phyloP scores from a whole-genome alignment of 2,797 vertebrate species.

The Onychomys arenicola region DNA sequence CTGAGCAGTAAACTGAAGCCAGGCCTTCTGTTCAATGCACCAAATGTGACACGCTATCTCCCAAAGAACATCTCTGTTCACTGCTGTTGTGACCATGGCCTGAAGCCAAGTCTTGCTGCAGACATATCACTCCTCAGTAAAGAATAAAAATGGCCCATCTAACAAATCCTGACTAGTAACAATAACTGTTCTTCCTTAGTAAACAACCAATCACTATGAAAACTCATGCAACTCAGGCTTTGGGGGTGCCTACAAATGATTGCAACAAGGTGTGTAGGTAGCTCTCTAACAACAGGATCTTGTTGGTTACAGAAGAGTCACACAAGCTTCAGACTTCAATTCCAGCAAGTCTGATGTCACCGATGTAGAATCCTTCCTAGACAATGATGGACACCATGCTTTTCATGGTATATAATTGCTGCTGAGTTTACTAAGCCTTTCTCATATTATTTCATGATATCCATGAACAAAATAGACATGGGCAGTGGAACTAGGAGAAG shows the following conservation, averaged over 20 bases:
- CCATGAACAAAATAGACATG: background rate
- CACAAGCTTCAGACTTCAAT: background rate
- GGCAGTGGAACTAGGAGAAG: background rate
- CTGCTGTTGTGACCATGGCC: background rate
- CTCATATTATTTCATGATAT: background rate
- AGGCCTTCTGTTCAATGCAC: constrained; percentile 63
- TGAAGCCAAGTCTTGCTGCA: background rate
- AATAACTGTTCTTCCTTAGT: background rate
- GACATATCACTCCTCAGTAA: background rate
- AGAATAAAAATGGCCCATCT: background rate
- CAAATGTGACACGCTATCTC: background rate
- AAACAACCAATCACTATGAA: background rate
- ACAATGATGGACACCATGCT: background rate
- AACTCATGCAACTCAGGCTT: background rate
- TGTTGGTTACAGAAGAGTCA: background rate
- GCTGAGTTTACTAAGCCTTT: background rate
- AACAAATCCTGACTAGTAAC: constrained; percentile 10
- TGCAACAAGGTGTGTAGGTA: fast-evolving
- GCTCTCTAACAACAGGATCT: no score
- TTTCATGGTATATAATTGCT: background rate
- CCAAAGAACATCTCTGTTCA: background rate
- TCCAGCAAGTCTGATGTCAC: background rate
- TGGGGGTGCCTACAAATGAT: background rate
- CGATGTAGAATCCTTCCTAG: background rate
- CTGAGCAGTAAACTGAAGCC: constrained; percentile 44